phyloP scores from a whole-genome alignment of 2,797 vertebrate species.

The Rhyacichthys aspro region DNA sequence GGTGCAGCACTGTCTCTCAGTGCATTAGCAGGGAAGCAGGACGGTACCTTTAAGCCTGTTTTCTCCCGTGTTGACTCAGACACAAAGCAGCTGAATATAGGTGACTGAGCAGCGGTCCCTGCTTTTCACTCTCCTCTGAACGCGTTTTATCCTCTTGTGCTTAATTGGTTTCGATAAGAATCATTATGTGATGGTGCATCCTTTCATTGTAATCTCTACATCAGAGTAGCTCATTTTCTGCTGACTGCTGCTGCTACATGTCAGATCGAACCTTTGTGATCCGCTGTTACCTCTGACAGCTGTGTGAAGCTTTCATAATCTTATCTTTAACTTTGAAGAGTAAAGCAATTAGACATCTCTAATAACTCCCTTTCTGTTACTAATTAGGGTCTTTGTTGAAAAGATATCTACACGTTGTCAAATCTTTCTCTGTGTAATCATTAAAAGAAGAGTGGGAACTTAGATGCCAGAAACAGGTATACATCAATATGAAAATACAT shows the following conservation, averaged over 20 bases:
- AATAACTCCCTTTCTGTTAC: conserved; percentile 42
- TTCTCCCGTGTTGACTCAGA: conserved; percentile 21
- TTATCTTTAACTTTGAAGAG: conserved; percentile 53
- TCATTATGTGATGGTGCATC: conserved; percentile 1
- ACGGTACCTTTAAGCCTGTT: conserved; percentile 22
- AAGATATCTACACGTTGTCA: too few species aligned
- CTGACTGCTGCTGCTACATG: conserved; percentile 19
- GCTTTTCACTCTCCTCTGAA: conserved; percentile 14
- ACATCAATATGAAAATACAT: neutral
- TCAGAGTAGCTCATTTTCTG: conserved; percentile 2
- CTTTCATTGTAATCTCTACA: conserved; percentile 15
- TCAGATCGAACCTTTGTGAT: conserved; percentile 30
- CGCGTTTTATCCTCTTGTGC: conserved; percentile 18
- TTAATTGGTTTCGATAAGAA: conserved; percentile 26
- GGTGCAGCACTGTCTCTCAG: conserved; percentile 38
- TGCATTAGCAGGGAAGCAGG: conserved; percentile 21
- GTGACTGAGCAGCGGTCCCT: conserved; percentile 8
- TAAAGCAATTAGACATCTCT: conserved; percentile 47
- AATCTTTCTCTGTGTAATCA: too few species aligned
- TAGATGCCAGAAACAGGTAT: too few species aligned
- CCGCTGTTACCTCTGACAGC: conserved; percentile 36
- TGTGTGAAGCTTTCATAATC: conserved; percentile 35
- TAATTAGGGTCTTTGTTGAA: conserved; percentile 24
- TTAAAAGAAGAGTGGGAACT: too few species aligned
- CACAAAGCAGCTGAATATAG: conserved; percentile 16